Conservation (phyloP, 2,797 vertebrate species). For the Dipus sagitta region DNA sequence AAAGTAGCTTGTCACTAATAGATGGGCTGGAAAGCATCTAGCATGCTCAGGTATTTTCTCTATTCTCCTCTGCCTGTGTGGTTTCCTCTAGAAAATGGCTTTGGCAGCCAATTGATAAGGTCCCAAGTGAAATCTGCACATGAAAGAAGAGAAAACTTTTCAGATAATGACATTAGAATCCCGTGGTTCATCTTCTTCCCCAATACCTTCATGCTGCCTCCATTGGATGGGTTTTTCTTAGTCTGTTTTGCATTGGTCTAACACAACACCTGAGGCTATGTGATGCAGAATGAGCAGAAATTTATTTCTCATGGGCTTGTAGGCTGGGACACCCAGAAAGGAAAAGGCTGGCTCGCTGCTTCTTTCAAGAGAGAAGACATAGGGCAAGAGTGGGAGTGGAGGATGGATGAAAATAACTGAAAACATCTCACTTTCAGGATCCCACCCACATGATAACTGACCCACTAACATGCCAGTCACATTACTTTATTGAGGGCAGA, state of each 20-base stretch:
- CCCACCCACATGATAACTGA: neutral
- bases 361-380: neutral
- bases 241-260: neutral
- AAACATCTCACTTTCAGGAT: neutral
- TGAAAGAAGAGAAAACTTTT: slow-evolving; percentile 34
- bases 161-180: slow-evolving; percentile 9
- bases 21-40: slow-evolving; percentile 17
- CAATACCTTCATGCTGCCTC: neutral
- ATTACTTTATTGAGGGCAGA: neutral
- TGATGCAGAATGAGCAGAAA: neutral
- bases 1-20: neutral
- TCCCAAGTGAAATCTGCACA: slow-evolving; percentile 27
- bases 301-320: neutral
- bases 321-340: neutral
- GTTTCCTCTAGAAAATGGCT: slow-evolving; percentile 32
- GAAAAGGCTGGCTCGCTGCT: neutral
- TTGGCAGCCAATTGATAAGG: slow-evolving; percentile 37
- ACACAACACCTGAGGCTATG: neutral
- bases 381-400: neutral
- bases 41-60: neutral
- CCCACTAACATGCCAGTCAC: too few relatives aligned
- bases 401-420: neutral
- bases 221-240: neutral
- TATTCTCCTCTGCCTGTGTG: neutral
- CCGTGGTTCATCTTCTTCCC: neutral